A percentile compares a stretch with the other conserved stretches of the same genome.
Conservation (phyloP, 1,140 invertebrate species). For the Drosophila repletoides region DNA sequence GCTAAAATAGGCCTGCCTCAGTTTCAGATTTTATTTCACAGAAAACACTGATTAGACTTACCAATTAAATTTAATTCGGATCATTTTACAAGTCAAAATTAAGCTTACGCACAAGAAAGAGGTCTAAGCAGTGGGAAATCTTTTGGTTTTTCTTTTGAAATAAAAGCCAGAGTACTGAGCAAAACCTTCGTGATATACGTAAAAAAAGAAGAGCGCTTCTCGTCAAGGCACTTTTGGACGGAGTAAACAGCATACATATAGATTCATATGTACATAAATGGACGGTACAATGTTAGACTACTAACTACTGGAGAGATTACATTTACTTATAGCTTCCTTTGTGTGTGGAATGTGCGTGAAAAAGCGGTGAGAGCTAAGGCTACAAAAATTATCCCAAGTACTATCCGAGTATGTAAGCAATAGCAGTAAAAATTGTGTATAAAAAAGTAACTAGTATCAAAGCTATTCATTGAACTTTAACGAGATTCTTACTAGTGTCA, state of each 20-base stretch:
- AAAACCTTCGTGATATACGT: background rate
- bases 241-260: constrained; percentile 8
- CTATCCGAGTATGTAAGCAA: too few species aligned
- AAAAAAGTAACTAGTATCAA: too few species aligned
- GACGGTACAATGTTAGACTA: constrained; percentile 33
- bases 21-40: background rate
- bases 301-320: constrained; percentile 37
- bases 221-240: constrained; percentile 56
- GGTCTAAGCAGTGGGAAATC: background rate
- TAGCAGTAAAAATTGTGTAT: too few species aligned
- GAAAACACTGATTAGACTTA: background rate
- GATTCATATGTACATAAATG: constrained; percentile 20
- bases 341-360: constrained; percentile 14
- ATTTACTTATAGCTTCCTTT: constrained; percentile 23
- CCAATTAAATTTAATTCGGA: too few species aligned
- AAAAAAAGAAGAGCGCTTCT: background rate
- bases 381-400: too few species aligned
- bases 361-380: too few species aligned
- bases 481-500: too few species aligned
- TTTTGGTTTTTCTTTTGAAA: background rate
- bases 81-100: too few species aligned
- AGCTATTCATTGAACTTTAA: too few species aligned
- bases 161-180: background rate
- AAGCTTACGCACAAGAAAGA: too few species aligned
- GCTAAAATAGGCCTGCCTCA: background rate